These are phyloP conservation scores for Avahi laniger DNA, from an alignment of 2,797 vertebrate species.

Conservation along the genomic window DNA sequence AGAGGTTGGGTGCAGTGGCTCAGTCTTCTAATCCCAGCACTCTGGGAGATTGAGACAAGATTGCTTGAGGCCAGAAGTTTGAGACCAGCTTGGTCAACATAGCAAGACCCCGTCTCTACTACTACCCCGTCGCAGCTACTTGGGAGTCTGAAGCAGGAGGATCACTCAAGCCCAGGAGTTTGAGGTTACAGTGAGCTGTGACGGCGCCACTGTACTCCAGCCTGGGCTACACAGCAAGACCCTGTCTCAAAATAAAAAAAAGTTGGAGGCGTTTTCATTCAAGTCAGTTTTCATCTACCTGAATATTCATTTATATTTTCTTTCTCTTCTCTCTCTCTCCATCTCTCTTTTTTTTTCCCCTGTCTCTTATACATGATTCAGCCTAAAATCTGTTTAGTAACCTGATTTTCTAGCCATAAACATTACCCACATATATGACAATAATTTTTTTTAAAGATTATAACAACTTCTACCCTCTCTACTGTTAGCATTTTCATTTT, in stretches of 20 bases:
- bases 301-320: not conserved
- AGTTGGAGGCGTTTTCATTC: not conserved
- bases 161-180: not conserved
- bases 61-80: not conserved
- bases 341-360: not conserved
- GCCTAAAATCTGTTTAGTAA: not conserved
- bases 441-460: not conserved
- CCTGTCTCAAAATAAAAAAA: not conserved
- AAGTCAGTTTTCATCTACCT: not conserved
- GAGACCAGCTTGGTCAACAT: not conserved
- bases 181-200: not conserved
- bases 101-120: not conserved
- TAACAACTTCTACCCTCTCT: not conserved
- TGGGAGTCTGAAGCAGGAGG: not conserved
- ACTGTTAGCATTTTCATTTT: not conserved
- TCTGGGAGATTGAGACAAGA: not conserved
- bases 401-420: not conserved
- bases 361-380: not conserved
- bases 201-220: not conserved
- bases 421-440: not conserved
- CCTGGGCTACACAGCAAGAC: not conserved
- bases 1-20: not conserved
- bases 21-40: not conserved
- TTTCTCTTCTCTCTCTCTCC: not conserved
- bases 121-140: not conserved